Percentiles rank a stretch among this genome's conserved stretches.
These are phyloP conservation scores for Oscheius sp. DNA, from an alignment of 2,888 invertebrate species.

Conservation along the genomic window DNA sequence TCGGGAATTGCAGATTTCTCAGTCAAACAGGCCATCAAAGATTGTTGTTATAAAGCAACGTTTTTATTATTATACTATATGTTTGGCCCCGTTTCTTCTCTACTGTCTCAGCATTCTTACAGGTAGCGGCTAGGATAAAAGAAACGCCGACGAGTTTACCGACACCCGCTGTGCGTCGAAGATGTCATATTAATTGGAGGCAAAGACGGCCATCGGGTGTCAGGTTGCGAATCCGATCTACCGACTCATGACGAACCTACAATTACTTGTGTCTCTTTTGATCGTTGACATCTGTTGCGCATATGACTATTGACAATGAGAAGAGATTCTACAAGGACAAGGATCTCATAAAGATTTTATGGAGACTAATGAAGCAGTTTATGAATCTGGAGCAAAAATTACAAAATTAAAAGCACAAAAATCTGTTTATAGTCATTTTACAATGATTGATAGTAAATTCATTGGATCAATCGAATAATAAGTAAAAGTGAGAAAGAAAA, in stretches of 20 bases:
- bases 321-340: constrained; percentile 1
- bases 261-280: constrained; percentile 23
- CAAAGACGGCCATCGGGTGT: constrained; percentile 28
- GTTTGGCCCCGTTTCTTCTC: neutral
- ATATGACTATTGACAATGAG: constrained; percentile 4
- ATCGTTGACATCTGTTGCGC: constrained; percentile 28
- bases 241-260: constrained; percentile 11
- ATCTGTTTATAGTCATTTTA: too few species aligned
- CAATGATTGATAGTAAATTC: too few species aligned
- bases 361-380: neutral
- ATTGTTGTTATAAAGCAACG: neutral
- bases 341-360: neutral
- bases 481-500: too few species aligned
- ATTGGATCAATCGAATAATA: too few species aligned
- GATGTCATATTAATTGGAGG: constrained; percentile 29
- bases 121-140: neutral
- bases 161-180: constrained; percentile 30
- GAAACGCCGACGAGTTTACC: neutral
- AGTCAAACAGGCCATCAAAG: neutral
- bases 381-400: neutral
- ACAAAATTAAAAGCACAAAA: too few species aligned
- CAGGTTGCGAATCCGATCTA: constrained; percentile 28
- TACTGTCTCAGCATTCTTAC: neutral
- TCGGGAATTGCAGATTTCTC: neutral
- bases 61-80: too few species aligned